Conservation (phyloP, 2,888 invertebrate species). For the Stenoptilia bipunctidactyla region DNA sequence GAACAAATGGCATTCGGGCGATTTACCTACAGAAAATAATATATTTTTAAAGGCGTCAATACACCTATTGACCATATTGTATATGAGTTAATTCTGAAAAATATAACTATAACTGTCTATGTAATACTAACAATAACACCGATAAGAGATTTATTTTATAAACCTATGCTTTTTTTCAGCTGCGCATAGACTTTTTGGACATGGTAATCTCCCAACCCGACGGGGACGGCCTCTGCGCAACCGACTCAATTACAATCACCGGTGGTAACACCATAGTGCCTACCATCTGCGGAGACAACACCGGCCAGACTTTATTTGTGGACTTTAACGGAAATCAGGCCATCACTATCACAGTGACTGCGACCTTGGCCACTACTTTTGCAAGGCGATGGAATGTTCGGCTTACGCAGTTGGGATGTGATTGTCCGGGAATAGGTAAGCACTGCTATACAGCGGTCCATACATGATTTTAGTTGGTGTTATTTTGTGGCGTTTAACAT, state of each 20-base stretch:
- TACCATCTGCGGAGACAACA: constrained; percentile 83
- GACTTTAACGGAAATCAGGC: constrained; percentile 78
- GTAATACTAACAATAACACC: too few species aligned
- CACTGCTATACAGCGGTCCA: too few species aligned
- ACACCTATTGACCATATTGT: too few species aligned
- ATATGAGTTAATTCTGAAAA: too few species aligned
- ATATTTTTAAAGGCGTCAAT: too few species aligned
- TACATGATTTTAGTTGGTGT: too few species aligned
- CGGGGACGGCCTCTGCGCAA: constrained; percentile 78
- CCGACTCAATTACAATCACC: constrained; percentile 78
- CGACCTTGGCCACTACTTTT: constrained; percentile 71
- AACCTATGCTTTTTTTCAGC: too few species aligned
- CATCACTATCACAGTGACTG: constrained; percentile 77
- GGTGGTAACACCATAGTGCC: constrained; percentile 79
- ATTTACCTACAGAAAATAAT: too few species aligned
- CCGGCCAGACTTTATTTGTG: constrained; percentile 83
- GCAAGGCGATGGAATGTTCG: constrained; percentile 82
- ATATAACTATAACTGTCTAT: too few species aligned
- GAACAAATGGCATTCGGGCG: too few species aligned
- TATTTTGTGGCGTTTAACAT: too few species aligned
- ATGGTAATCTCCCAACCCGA: constrained; percentile 80
- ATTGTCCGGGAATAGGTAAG: constrained; percentile 76
- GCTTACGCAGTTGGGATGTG: constrained; percentile 80
- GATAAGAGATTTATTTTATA: too few species aligned
- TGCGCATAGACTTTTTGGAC: constrained; percentile 83